phyloP scores from a whole-genome alignment of 2,888 invertebrate species.

The Nipponacmea schrenckii region DNA sequence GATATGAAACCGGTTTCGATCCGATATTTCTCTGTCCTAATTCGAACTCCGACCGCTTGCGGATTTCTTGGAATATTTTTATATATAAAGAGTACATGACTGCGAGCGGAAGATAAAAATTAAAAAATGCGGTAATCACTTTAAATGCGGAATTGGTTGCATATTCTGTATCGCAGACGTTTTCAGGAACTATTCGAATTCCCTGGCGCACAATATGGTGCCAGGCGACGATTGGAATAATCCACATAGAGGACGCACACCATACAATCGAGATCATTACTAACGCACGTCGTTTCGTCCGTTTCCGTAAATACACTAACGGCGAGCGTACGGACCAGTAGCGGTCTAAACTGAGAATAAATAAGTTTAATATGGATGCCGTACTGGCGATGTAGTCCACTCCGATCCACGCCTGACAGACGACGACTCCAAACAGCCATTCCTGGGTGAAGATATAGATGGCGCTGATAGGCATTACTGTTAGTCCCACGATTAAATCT shows the following conservation, averaged over 20 bases:
- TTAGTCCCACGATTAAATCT: slow-evolving; percentile 70
- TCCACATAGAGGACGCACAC: slow-evolving; percentile 69
- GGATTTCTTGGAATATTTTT: slow-evolving; percentile 70
- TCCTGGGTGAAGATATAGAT: slow-evolving; percentile 69
- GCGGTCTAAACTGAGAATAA: slow-evolving; percentile 68
- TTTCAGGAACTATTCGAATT: slow-evolving; percentile 51
- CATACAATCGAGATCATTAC: slow-evolving; percentile 70
- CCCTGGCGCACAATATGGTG: slow-evolving; percentile 66
- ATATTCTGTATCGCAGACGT: slow-evolving; percentile 71
- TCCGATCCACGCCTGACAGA: slow-evolving; percentile 73
- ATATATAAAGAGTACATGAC: slow-evolving; percentile 70
- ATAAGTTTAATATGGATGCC: slow-evolving; percentile 73
- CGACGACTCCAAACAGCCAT: slow-evolving; percentile 70
- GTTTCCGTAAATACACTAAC: slow-evolving; percentile 69
- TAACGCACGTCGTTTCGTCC: slow-evolving; percentile 70
- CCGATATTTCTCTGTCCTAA: slow-evolving; percentile 59
- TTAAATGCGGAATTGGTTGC: slow-evolving; percentile 69
- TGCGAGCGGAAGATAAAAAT: slow-evolving; percentile 71
- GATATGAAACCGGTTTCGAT: slow-evolving; percentile 25
- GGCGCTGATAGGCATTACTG: slow-evolving; percentile 71
- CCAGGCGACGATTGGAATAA: slow-evolving; percentile 71
- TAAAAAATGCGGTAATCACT: slow-evolving; percentile 70
- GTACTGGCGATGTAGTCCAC: slow-evolving; percentile 74
- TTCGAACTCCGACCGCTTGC: slow-evolving; percentile 67
- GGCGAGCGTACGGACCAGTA: slow-evolving; percentile 72